Base-by-base conservation (phyloP, 2,797 vertebrate genomes). In the Amphiprion clarkii region DNA sequence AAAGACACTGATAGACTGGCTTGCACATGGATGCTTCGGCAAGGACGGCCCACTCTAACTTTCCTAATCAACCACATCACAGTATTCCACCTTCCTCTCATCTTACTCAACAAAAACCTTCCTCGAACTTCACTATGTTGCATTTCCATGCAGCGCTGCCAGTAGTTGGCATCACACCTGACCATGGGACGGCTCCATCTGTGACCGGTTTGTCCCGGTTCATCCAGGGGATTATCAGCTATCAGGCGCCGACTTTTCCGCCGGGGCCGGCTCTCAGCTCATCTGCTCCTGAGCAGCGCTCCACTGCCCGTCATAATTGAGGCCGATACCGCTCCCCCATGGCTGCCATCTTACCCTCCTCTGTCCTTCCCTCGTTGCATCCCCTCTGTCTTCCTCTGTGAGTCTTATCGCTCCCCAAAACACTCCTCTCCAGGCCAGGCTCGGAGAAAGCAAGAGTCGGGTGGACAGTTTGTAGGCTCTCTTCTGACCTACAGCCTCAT, bases 251-350 rank as follows among this genome's bases (percentile, higher is more conserved):
- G 85, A 87, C 90, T 92, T 84, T 84, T 91, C 91, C 66, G 48
- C 82, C n/a, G 88, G 79, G 91, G 79, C 85, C 61, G 53, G 69
- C 83, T 87, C 87, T 90, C 91, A 78, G 86, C 87, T 93, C 92
- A 93, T 93, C 92, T 93, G 88, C 91, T 90, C 76, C 89, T 12
- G 65, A 83, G 90, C 84, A 88, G 90, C 91, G 92, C 90, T 94
- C 85, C 86, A 83, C 88, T 93, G 93, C 91, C 84, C 79, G 71
- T 91, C 89, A 92, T 94, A 94, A 95, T 95, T 94, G 93, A 93
- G 88, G 81, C 83, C 54, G 90, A 93, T 93, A 92, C 82, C 81
- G 63, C 88, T 92, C 85, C 88, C 87, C 85, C 66, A 82, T 78
- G 91, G 83, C 91, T 87, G 87, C 86, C 90, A 92, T 90, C 86